Evolutionary conservation across 2,888 invertebrate species (phyloP).

Genomic region (Megaustenia siamemsis): DNA sequence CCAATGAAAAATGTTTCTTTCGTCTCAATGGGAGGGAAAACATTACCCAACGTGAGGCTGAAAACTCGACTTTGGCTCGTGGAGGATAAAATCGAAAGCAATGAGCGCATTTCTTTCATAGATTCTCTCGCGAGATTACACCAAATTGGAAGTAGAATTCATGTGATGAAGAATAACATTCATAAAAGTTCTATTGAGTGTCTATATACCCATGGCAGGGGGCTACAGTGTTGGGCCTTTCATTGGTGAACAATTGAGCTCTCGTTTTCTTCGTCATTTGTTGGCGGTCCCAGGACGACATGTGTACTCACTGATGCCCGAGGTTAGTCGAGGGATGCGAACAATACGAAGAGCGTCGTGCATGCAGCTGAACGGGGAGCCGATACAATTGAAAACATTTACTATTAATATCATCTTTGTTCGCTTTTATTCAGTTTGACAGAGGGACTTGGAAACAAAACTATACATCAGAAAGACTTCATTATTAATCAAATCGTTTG

Average conservation of each 20-base stretch:
- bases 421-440: slow-evolving; percentile 47
- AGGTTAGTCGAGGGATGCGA: slow-evolving; percentile 24
- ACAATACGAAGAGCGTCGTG: slow-evolving; percentile 35
- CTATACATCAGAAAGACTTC: slow-evolving; percentile 18
- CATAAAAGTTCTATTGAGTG: slow-evolving; percentile 42
- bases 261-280: slow-evolving; percentile 35
- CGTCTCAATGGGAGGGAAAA: slow-evolving; percentile 33
- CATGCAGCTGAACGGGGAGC: neutral
- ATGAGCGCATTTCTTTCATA: slow-evolving; percentile 42
- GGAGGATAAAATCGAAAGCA: slow-evolving; percentile 44
- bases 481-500: slow-evolving; percentile 14
- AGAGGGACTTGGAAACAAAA: slow-evolving; percentile 8
- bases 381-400: slow-evolving; percentile 47
- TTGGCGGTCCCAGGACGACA: slow-evolving; percentile 31
- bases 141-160: slow-evolving; percentile 50
- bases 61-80: slow-evolving; percentile 43
- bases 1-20: slow-evolving; percentile 35
- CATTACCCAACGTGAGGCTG: slow-evolving; percentile 41
- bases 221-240: slow-evolving; percentile 28
- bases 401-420: slow-evolving; percentile 57
- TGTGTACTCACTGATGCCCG: slow-evolving; percentile 41
- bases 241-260: slow-evolving; percentile 15
- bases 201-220: neutral
- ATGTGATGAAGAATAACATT: slow-evolving; percentile 10
- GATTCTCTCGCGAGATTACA: slow-evolving; percentile 43